phyloP scores from a whole-genome alignment of 2,888 invertebrate species.

The Heliconius cydno region DNA sequence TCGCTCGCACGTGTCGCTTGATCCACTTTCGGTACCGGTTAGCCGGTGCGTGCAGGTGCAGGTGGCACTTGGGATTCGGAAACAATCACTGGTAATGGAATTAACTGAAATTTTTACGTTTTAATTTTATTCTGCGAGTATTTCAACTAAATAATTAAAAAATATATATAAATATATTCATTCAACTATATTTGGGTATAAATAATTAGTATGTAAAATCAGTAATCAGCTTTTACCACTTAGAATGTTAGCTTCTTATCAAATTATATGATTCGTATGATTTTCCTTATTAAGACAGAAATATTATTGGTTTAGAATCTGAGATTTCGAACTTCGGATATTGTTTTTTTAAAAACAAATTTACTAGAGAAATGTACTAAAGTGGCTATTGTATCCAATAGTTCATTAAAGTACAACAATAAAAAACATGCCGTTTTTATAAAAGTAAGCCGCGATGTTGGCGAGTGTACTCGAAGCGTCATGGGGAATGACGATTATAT shows the following conservation, averaged over 20 bases:
- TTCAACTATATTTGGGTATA: background rate
- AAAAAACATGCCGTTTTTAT: background rate
- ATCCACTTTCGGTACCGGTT: slow-evolving; percentile 47
- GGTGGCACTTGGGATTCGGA: slow-evolving; percentile 21
- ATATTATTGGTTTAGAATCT: no score
- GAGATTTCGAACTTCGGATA: no score
- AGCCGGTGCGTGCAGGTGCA: slow-evolving; percentile 29
- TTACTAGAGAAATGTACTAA: background rate
- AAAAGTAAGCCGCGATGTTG: slow-evolving; percentile 32
- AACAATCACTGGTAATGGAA: slow-evolving; percentile 31
- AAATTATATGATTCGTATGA: background rate
- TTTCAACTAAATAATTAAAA: background rate
- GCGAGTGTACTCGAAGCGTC: slow-evolving; percentile 56
- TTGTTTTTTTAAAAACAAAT: background rate
- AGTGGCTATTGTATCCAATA: background rate
- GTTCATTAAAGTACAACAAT: background rate
- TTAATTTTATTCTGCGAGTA: background rate
- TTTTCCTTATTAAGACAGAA: no score
- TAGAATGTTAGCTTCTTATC: background rate
- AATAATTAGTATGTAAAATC: background rate
- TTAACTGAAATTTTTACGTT: slow-evolving; percentile 20
- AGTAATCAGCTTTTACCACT: background rate
- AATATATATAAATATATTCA: no score
- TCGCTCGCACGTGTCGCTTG: slow-evolving; percentile 47
- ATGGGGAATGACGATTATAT: slow-evolving; percentile 60